Conservation (phyloP, 1,140 invertebrate genomes). For the Leptoteleia sp. region DNA sequence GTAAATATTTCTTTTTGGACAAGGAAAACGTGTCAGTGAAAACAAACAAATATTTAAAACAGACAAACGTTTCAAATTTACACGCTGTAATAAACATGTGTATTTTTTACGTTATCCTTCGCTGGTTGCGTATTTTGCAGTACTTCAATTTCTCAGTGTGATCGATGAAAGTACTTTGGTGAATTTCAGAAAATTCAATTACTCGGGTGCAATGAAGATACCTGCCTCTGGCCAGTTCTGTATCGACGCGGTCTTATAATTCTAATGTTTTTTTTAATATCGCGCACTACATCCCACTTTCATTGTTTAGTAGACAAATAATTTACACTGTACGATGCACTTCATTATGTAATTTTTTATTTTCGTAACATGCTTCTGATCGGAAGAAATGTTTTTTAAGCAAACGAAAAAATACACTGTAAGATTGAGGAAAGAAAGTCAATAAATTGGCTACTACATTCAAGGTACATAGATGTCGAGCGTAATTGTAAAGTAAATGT, state of each 20-base stretch:
- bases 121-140: constrained; percentile 1
- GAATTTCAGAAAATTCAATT: constrained; percentile 64
- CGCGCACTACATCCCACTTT: constrained; percentile 56
- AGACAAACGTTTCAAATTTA: no score
- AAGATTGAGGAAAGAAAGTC: constrained; percentile 27
- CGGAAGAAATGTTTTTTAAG: constrained; percentile 26
- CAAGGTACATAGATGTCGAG: constrained; percentile 15
- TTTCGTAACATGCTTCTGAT: constrained; percentile 32
- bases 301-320: background rate
- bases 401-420: constrained; percentile 16
- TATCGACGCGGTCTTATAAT: constrained; percentile 76
- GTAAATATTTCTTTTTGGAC: background rate
- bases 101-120: constrained; percentile 5
- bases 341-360: constrained; percentile 18
- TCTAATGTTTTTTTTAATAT: constrained; percentile 66
- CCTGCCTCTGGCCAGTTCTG: constrained; percentile 83
- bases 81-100: background rate
- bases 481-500: constrained; percentile 28
- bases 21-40: constrained; percentile 8
- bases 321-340: constrained; percentile 6
- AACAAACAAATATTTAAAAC: constrained; percentile 6
- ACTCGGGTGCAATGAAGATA: constrained; percentile 77
- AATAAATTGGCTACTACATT: constrained; percentile 7
- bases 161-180: constrained; percentile 70
- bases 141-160: constrained; percentile 13